These are phyloP conservation scores for Chiroxiphia lanceolata DNA, from an alignment of 2,797 vertebrate species.

Conservation along the genomic window DNA sequence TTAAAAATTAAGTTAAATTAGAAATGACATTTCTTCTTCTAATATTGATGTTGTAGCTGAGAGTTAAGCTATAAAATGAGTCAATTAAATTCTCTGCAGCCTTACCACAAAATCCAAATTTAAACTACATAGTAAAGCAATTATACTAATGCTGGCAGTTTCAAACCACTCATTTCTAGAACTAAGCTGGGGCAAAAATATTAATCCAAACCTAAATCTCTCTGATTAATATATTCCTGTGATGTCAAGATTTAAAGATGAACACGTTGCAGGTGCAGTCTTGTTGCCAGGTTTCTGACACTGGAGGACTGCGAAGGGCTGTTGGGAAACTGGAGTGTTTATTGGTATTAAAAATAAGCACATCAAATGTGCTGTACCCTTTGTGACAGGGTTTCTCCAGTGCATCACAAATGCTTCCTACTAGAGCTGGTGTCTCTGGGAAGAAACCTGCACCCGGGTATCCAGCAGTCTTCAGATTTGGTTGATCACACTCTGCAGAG, in stretches of 20 bases:
- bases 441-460: rapidly evolving
- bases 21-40: constrained; percentile 42
- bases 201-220: background rate
- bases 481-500: background rate
- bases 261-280: background rate
- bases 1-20: constrained; percentile 43
- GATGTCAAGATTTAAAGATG: background rate
- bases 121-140: background rate
- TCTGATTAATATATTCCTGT: background rate
- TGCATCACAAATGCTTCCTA: background rate
- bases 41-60: constrained; percentile 44
- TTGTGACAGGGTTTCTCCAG: background rate
- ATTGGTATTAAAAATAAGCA: background rate
- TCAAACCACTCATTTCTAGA: background rate
- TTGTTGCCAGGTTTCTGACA: background rate
- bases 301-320: background rate
- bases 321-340: background rate
- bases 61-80: constrained; percentile 47
- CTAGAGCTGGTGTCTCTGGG: background rate
- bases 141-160: constrained; percentile 23
- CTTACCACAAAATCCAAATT: constrained; percentile 25
- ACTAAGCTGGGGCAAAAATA: background rate
- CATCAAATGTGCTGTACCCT: background rate
- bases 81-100: constrained; percentile 62
- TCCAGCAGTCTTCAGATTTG: background rate